phyloP scores from a whole-genome alignment of 2,797 vertebrate species.

The Hippopotamyrus pictus region DNA sequence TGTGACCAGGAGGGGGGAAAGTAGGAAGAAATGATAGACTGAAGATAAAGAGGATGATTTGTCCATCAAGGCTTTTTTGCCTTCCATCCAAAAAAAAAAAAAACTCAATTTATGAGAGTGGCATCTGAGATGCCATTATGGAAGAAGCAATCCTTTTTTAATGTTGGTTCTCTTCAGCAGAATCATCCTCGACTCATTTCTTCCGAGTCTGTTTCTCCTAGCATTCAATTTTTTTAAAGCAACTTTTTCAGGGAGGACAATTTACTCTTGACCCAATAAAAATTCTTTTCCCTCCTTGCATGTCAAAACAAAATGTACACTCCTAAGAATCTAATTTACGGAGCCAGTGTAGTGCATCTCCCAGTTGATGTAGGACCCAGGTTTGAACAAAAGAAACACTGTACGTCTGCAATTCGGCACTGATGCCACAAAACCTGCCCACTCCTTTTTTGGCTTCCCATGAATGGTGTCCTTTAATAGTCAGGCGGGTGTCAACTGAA shows the following conservation, averaged over 20 bases:
- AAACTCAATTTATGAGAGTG: constrained; percentile 15
- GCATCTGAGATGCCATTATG: not conserved
- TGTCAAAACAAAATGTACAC: constrained; percentile 38
- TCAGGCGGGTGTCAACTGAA: constrained; percentile 70
- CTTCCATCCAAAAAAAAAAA: constrained; percentile 1
- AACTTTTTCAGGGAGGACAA: constrained; percentile 26
- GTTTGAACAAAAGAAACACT: constrained; percentile 85
- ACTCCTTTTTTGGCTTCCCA: constrained; percentile 80
- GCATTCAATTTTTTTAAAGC: not conserved
- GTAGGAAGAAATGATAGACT: not conserved
- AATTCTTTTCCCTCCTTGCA: constrained; percentile 9
- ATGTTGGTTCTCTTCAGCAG: not conserved
- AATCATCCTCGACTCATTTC: not conserved
- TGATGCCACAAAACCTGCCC: constrained; percentile 73
- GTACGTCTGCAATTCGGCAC: constrained; percentile 77
- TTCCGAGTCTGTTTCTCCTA: not conserved
- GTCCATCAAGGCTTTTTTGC: constrained; percentile 11
- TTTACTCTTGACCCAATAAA: constrained; percentile 36
- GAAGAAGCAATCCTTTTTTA: not conserved
- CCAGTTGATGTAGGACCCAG: constrained; percentile 63
- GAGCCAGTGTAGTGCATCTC: constrained; percentile 44
- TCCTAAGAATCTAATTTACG: constrained; percentile 43
- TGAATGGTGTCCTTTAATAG: constrained; percentile 91
- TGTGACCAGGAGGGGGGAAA: not conserved
- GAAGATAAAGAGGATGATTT: constrained; percentile 19